Evolutionary conservation across 2,113 vertebrate species (phyloP).

Genomic region (Siniperca knerii): DNA sequence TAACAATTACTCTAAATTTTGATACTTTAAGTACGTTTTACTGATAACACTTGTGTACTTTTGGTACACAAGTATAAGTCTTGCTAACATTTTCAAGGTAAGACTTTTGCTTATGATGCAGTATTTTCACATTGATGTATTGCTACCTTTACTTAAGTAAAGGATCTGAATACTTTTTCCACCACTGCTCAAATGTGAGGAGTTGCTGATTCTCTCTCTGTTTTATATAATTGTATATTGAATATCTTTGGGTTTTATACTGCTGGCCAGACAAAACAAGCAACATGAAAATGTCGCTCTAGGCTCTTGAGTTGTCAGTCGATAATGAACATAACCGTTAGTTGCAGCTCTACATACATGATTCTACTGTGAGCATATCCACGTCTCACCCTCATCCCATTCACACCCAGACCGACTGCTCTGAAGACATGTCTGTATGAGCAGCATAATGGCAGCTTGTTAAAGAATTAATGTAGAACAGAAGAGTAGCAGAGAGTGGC

Average conservation of each 20-base stretch:
- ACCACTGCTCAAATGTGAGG: background rate
- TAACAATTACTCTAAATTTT: background rate
- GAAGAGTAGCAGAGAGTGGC: constrained; percentile 68
- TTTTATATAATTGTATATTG: background rate
- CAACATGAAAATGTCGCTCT: background rate
- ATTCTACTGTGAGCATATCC: background rate
- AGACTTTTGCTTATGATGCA: background rate
- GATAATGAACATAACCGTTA: background rate
- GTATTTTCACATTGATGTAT: background rate
- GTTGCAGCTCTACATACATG: background rate
- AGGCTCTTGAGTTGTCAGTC: background rate
- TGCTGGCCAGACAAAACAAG: background rate
- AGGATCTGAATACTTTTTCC: background rate
- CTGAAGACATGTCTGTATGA: constrained; percentile 31
- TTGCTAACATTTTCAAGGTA: background rate
- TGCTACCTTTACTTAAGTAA: background rate
- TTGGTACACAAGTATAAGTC: background rate
- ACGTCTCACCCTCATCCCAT: constrained; percentile 3
- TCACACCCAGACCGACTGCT: background rate
- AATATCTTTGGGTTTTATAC: background rate
- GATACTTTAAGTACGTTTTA: background rate
- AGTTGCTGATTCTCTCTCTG: background rate
- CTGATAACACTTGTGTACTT: background rate
- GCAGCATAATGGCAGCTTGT: constrained; percentile 71
- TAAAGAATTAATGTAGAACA: constrained; percentile 74